phyloP scores from a whole-genome alignment of 2,888 invertebrate genomes.

The Argyra leucocephala region DNA sequence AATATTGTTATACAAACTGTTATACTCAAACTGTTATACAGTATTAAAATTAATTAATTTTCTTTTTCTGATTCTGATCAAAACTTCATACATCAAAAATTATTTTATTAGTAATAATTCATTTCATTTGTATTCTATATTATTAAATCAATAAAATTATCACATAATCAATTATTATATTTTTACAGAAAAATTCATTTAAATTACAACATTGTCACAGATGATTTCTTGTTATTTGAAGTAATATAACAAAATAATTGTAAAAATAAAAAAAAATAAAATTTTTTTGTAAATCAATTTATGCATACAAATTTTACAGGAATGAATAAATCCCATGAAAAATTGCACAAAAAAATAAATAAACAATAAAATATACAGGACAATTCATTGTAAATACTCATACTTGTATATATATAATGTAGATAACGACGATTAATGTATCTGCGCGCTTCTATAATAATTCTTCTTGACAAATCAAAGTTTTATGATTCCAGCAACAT shows the following conservation, averaged over 20 bases:
- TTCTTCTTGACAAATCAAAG: background rate
- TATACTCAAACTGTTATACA: background rate
- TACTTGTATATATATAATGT: background rate
- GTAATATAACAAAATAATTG: background rate
- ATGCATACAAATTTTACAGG: background rate
- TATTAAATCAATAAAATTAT: constrained; percentile 3
- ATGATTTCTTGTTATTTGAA: background rate
- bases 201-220: constrained; percentile 6
- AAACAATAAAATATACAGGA: background rate
- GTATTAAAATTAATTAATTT: too few species aligned
- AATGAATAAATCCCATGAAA: background rate
- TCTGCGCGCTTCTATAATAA: background rate
- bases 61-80: too few species aligned
- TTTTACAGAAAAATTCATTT: constrained; percentile 2
- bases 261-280: background rate
- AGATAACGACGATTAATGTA: background rate
- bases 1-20: background rate
- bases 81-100: too few species aligned
- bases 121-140: background rate
- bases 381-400: background rate
- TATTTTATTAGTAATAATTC: background rate
- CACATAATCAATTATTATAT: constrained; percentile 4
- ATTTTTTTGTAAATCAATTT: background rate
- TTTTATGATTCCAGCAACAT: background rate
- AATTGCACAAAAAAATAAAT: too few species aligned